Evolutionary conservation across 1,140 invertebrate genomes (phyloP).

Genomic region (Sweltsa coloradensis): DNA sequence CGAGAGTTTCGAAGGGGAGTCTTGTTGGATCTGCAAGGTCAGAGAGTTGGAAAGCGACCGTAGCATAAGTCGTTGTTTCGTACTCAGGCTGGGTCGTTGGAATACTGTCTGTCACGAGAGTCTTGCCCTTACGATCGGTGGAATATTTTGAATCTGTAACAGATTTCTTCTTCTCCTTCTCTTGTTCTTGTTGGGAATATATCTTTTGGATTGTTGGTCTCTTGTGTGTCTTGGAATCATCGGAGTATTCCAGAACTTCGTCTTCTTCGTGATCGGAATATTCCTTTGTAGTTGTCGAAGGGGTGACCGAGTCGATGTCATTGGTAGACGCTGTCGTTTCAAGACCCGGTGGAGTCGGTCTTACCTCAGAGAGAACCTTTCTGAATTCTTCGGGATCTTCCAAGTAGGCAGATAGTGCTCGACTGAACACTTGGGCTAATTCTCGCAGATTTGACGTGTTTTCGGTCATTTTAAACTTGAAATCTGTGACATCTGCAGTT

Average conservation of each 20-base stretch:
- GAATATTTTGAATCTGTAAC: no score
- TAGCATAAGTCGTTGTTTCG: no score
- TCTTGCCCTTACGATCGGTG: no score
- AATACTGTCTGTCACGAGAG: no score
- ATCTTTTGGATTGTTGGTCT: constrained; percentile 26
- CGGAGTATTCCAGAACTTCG: constrained; percentile 63
- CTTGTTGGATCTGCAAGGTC: no score
- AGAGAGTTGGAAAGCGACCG: no score
- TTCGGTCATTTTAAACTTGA: no score
- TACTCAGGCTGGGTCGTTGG: no score
- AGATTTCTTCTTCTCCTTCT: no score
- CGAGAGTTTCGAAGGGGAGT: no score
- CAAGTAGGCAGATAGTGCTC: constrained; percentile 64
- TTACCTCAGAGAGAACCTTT: constrained; percentile 54
- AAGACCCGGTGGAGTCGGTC: constrained; percentile 52
- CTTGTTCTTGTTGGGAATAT: constrained; percentile 30
- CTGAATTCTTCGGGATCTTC: constrained; percentile 67
- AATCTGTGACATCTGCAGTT: no score
- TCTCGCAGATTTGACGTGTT: constrained; percentile 42
- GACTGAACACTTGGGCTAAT: constrained; percentile 68
- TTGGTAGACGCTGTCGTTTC: not conserved
- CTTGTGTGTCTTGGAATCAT: constrained; percentile 41
- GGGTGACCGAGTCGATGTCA: constrained; percentile 10
- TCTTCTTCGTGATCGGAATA: constrained; percentile 45
- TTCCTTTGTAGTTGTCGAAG: constrained; percentile 27